Conservation (phyloP, 2,113 vertebrate genomes). For the Pantherophis guttatus region DNA sequence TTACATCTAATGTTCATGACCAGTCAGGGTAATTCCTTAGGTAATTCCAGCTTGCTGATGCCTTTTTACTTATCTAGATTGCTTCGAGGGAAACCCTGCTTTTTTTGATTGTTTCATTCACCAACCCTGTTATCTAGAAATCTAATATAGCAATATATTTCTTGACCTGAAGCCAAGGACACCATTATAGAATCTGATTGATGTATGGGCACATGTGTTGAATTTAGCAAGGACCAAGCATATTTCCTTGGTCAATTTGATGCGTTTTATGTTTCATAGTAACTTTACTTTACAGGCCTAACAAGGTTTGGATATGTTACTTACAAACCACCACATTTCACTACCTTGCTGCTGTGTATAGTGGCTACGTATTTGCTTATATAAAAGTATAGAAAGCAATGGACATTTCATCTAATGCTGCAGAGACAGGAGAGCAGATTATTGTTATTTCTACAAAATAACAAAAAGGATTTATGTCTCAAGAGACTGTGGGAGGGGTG, state of each 20-base stretch:
- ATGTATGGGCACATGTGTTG: background rate
- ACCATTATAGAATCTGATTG: background rate
- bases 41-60: background rate
- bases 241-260: background rate
- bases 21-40: background rate
- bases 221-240: background rate
- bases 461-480: background rate
- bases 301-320: background rate
- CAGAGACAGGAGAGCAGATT: background rate
- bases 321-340: background rate
- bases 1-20: background rate
- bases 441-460: background rate
- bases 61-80: background rate
- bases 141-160: background rate
- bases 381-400: background rate
- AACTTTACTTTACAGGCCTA: background rate
- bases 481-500: background rate
- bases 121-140: background rate
- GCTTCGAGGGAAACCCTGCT: background rate
- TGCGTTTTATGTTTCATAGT: background rate
- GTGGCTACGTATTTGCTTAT: background rate
- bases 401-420: background rate
- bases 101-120: background rate
- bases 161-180: background rate
- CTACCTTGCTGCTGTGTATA: background rate